Evolutionary conservation across 92 coral and sea anemone species (phyloP).

Genomic region (Virgularia gustaviana): DNA sequence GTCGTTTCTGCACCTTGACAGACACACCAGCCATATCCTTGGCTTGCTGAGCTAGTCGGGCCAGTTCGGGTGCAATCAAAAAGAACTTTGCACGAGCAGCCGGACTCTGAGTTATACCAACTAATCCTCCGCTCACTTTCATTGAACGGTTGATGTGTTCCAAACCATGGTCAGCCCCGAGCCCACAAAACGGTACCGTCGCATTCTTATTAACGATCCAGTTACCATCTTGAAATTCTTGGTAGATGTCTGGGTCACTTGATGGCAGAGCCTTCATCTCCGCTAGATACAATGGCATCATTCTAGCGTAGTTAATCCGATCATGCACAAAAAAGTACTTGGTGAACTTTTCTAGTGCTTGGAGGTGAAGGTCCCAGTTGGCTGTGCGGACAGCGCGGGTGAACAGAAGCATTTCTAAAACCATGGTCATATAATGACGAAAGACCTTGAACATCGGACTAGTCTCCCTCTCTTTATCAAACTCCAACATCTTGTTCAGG

Average conservation of each 20-base stretch:
- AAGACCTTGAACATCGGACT: slow-evolving; percentile 53
- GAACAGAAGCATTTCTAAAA: slow-evolving; percentile 54
- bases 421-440: slow-evolving; percentile 58
- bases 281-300: slow-evolving; percentile 56
- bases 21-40: slow-evolving; percentile 58
- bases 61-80: slow-evolving; percentile 53
- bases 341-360: slow-evolving; percentile 48
- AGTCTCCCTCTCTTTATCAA: slow-evolving; percentile 46
- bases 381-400: slow-evolving; percentile 50
- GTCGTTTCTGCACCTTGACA: slow-evolving; percentile 41
- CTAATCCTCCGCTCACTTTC: slow-evolving; percentile 64
- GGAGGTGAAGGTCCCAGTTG: slow-evolving; percentile 63
- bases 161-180: slow-evolving; percentile 50
- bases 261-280: slow-evolving; percentile 46
- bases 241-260: slow-evolving; percentile 53
- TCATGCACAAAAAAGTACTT: slow-evolving; percentile 65
- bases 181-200: slow-evolving; percentile 44
- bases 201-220: slow-evolving; percentile 61
- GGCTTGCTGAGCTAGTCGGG: slow-evolving; percentile 55
- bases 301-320: slow-evolving; percentile 49
- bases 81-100: slow-evolving; percentile 56
- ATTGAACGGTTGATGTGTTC: slow-evolving; percentile 61
- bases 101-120: slow-evolving; percentile 56
- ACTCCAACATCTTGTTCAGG: slow-evolving; percentile 51
- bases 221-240: slow-evolving; percentile 53